These are phyloP conservation scores for Allacma fusca DNA, from an alignment of 2,888 invertebrate genomes.

Conservation along the genomic window DNA sequence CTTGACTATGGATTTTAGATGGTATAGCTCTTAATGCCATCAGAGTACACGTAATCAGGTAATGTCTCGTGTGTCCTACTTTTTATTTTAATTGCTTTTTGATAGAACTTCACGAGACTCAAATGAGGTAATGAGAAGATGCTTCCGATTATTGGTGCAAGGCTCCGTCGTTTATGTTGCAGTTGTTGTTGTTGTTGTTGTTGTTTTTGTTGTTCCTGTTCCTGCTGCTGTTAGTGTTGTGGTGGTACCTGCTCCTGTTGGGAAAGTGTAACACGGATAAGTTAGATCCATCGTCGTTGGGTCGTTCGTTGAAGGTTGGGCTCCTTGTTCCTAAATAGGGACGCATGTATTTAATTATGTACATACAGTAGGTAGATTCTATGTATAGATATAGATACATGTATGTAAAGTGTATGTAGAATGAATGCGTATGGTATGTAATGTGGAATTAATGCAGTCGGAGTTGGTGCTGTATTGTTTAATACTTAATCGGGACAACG, in stretches of 20 bases:
- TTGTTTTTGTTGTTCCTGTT: too few relatives aligned
- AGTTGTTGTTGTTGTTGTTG: slow-evolving; percentile 10
- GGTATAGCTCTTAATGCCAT: slow-evolving; percentile 12
- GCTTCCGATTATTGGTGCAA: slow-evolving; percentile 29
- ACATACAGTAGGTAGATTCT: too few relatives aligned
- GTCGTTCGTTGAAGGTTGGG: too few relatives aligned
- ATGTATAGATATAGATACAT: too few relatives aligned
- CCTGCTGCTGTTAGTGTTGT: background rate
- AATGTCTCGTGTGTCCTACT: slow-evolving; percentile 31
- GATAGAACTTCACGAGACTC: slow-evolving; percentile 4
- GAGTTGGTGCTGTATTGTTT: background rate
- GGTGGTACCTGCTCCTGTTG: background rate
- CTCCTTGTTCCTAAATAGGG: too few relatives aligned
- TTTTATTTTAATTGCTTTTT: slow-evolving; percentile 21
- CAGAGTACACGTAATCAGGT: background rate
- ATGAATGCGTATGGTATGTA: background rate
- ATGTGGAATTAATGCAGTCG: background rate
- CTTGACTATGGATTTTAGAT: background rate
- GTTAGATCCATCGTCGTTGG: too few relatives aligned
- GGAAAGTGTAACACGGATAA: background rate
- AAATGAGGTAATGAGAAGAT: slow-evolving; percentile 36
- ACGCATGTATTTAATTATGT: too few relatives aligned
- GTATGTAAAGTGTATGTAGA: background rate
- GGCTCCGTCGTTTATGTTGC: background rate
- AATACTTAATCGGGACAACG: background rate